Base-by-base conservation (phyloP, 2,888 invertebrate species). In the Galerucella pusilla region DNA sequence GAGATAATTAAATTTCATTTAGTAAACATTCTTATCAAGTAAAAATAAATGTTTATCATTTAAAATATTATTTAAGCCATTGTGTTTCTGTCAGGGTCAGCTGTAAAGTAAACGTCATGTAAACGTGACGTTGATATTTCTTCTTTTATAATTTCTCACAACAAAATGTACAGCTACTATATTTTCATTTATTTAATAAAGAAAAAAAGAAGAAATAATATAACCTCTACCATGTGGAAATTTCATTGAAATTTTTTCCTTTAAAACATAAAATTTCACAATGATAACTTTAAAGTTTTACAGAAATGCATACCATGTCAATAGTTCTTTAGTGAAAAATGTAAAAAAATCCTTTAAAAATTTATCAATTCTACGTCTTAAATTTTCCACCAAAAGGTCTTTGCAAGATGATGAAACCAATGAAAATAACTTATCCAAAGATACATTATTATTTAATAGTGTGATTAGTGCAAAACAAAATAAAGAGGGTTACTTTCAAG, bases 401-500 rank as follows among this genome's bases (percentile, higher is more conserved):
- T 14, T 59, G n/a, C n/a, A 25, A 69, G 61, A 25, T 61, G 66
- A 68, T 10, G 16, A 64, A 7, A 16, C n/a, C 28, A 10, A 28
- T 20, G 45, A 42, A 25, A 73, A 52, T 52, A 42, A 7, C 35
- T 42, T 42, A 42, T 42, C 7, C 35, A 42, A 42, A 42, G 68
- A 76, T 59, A 75, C 72, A 60, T 20, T 76, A 28, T 71, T 76
- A 54, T 73, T 64, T 49, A 76, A 70, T 25, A 76, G 73, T 71
- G 25, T 65, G 6, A 49, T 73, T 12, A 57, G 71, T 59, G 59
- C 42, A 12, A 73, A 61, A 20, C 54, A 68, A 61, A 59, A 46
- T 25, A 64, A 66, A 45, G n/a, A 52, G 57, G 71, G 75, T 20
- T 76, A 73, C 42, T 67, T 67, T 28, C 45, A 59, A 46, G 45